phyloP scores from a whole-genome alignment of 2,888 invertebrate species.

The Xylophagus ater region DNA sequence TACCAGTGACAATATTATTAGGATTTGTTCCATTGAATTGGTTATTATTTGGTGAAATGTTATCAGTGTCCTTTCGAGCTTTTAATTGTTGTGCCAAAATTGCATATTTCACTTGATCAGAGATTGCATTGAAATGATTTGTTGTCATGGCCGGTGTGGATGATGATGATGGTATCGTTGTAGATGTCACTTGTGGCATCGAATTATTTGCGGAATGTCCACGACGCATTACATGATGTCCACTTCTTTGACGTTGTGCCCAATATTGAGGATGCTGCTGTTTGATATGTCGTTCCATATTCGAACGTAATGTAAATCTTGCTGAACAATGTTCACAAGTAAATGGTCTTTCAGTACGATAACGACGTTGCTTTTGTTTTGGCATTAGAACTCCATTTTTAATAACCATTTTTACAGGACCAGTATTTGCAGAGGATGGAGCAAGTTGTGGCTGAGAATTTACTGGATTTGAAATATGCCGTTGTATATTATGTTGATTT shows the following conservation, averaged over 20 bases:
- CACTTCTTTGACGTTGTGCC: conserved; percentile 62
- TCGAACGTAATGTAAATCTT: conserved; percentile 80
- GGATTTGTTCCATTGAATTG: conserved; percentile 16
- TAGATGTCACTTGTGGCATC: conserved; percentile 20
- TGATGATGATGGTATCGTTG: conserved; percentile 12
- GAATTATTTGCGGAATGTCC: conserved; percentile 22
- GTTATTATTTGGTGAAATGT: conserved; percentile 15
- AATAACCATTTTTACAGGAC: conserved; percentile 70
- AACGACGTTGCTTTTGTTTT: conserved; percentile 81
- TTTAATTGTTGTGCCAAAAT: conserved; percentile 69
- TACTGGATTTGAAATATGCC: too few relatives aligned
- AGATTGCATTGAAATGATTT: conserved; percentile 40
- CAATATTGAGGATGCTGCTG: conserved; percentile 88
- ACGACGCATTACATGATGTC: conserved; percentile 39
- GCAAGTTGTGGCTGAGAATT: too few relatives aligned
- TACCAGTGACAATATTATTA: conserved; percentile 34
- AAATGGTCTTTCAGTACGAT: conserved; percentile 82
- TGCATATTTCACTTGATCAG: conserved; percentile 62
- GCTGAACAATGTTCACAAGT: conserved; percentile 85
- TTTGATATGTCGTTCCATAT: conserved; percentile 90
- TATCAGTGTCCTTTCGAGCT: conserved; percentile 40
- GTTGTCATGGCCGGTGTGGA: conserved; percentile 26
- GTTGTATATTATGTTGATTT: too few relatives aligned
- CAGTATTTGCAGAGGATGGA: conserved; percentile 37
- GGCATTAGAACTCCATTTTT: conserved; percentile 85